These are phyloP conservation scores for Lacanobia wlatinum DNA, from an alignment of 2,888 invertebrate species.

Conservation along the genomic window DNA sequence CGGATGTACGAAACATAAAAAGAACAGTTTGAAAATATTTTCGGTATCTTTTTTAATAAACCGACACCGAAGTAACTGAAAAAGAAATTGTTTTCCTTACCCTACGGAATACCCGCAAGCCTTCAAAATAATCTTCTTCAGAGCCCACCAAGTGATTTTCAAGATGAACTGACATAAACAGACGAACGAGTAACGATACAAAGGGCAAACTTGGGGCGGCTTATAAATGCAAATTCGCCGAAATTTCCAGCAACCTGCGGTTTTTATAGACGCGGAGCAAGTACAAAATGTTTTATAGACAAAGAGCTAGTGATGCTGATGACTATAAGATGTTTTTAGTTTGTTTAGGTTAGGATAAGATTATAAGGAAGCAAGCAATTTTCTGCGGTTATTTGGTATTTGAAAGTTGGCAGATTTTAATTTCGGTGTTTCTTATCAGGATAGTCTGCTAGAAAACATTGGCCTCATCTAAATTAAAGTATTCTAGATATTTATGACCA, in stretches of 20 bases:
- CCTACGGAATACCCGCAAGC: background rate
- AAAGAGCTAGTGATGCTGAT: background rate
- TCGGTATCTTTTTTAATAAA: background rate
- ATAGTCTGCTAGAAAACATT: no score
- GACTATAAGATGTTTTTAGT: background rate
- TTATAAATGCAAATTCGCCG: constrained; percentile 37
- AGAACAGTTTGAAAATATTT: no score
- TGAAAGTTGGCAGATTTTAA: no score
- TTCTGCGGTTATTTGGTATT: no score
- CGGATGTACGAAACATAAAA: no score
- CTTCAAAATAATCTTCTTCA: constrained; percentile 12
- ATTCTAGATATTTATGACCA: no score
- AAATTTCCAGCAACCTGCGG: constrained; percentile 24
- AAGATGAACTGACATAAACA: constrained; percentile 29
- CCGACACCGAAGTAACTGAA: background rate
- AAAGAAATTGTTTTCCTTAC: background rate
- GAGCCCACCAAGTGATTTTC: constrained; percentile 25
- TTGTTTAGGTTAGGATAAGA: no score
- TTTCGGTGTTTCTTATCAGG: no score
- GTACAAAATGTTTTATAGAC: background rate
- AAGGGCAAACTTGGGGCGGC: constrained; percentile 13
- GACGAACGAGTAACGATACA: constrained; percentile 16
- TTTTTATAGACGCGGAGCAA: background rate
- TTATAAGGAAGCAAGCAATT: no score
- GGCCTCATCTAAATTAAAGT: no score